Evolutionary conservation across 23 tunicate species (phyloP).

Genomic region (Ciona savignyi): DNA sequence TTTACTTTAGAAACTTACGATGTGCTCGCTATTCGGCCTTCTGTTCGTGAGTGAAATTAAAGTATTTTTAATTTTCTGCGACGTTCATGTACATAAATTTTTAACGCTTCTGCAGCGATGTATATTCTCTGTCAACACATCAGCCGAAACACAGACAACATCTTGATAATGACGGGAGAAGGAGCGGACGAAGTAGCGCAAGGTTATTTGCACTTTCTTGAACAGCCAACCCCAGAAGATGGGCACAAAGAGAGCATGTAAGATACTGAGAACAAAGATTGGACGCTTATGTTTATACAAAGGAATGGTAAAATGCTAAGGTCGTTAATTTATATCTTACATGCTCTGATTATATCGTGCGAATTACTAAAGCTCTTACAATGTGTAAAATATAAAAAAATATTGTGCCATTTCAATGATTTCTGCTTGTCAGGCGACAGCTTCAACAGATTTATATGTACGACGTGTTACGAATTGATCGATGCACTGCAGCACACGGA

Average conservation of each 20-base stretch:
- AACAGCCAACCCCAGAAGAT: conserved; percentile 53
- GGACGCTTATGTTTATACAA: no score
- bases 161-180: conserved; percentile 71
- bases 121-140: conserved; percentile 42
- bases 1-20: no score
- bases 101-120: conserved; percentile 52
- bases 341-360: no score
- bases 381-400: no score
- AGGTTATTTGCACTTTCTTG: conserved; percentile 72
- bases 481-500: conserved; percentile 71
- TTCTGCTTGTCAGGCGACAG: conserved; percentile 21
- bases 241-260: conserved; percentile 66
- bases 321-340: no score
- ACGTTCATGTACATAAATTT: neutral
- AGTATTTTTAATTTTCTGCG: conserved; percentile 1
- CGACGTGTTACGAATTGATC: no score
- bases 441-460: conserved; percentile 39
- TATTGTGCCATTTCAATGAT: no score
- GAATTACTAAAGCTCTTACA: no score
- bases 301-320: no score
- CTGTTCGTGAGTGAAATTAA: conserved; percentile 32
- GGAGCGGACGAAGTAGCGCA: conserved; percentile 72
- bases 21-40: conserved; percentile 59
- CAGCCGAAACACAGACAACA: conserved; percentile 33
- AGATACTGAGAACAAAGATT: no score